These are phyloP conservation scores for Aldabrachelys gigantea DNA, from an alignment of 2,113 vertebrate genomes.

Conservation along the genomic window DNA sequence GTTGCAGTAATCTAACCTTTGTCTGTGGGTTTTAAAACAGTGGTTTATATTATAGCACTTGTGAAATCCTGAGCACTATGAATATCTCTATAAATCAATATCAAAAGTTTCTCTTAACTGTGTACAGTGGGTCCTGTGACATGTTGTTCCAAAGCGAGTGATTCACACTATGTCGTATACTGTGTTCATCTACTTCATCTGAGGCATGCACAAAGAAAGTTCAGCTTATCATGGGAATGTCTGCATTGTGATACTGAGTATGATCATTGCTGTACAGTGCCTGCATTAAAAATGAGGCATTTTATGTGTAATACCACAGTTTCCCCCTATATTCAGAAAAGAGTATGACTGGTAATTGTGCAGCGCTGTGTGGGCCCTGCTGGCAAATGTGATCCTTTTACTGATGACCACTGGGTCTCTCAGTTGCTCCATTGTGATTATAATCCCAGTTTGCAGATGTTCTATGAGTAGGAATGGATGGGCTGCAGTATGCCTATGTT, in stretches of 20 bases:
- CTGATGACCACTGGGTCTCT: background rate
- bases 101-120: background rate
- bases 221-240: background rate
- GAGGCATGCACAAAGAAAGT: background rate
- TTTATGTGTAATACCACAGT: fast-evolving
- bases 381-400: background rate
- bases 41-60: background rate
- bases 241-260: background rate
- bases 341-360: background rate
- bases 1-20: background rate
- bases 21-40: background rate
- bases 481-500: background rate
- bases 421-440: background rate
- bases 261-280: background rate
- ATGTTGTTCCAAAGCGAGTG: background rate
- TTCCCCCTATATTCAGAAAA: background rate
- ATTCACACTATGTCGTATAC: background rate
- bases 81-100: background rate
- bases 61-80: background rate
- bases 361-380: background rate
- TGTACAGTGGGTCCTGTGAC: background rate
- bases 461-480: background rate
- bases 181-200: background rate
- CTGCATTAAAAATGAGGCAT: fast-evolving
- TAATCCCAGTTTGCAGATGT: background rate